phyloP scores from a whole-genome alignment of 2,113 vertebrate genomes.

The Nerophis lumbriciformis region DNA sequence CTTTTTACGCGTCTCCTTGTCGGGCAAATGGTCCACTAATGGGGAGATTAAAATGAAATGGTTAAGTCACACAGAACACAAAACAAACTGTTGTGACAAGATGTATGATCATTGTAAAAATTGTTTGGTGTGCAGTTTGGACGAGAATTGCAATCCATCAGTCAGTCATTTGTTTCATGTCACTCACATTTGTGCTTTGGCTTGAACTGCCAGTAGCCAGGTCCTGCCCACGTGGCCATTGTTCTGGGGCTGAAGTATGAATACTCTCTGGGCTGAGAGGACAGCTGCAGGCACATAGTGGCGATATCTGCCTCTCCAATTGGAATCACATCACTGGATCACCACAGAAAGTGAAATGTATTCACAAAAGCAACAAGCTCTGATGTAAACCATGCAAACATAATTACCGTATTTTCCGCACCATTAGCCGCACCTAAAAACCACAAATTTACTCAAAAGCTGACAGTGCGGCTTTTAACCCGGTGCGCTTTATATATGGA shows the following conservation, averaged over 20 bases:
- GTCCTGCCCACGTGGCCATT: conserved; percentile 91
- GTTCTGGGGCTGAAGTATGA: conserved; percentile 94
- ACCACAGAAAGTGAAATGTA: neutral
- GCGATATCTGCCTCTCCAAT: conserved; percentile 77
- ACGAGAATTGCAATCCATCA: neutral
- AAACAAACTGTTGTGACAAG: neutral
- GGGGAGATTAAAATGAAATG: neutral
- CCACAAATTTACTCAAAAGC: too few species aligned
- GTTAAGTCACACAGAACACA: neutral
- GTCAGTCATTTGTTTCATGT: neutral
- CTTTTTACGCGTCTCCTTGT: conserved; percentile 72
- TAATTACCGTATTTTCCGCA: too few species aligned
- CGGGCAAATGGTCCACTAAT: conserved; percentile 76
- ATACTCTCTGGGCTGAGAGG: conserved; percentile 87
- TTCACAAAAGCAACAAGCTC: too few species aligned
- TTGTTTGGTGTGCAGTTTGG: neutral
- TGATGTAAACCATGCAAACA: too few species aligned
- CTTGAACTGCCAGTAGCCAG: conserved; percentile 91
- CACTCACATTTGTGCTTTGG: conserved; percentile 79
- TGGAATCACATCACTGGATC: conserved; percentile 49
- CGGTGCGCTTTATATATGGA: too few species aligned
- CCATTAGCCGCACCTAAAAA: too few species aligned
- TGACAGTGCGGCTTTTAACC: too few species aligned
- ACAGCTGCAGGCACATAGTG: conserved; percentile 85
- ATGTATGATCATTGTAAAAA: neutral